These are phyloP conservation scores for Taphrorychus bicolor DNA, from an alignment of 2,888 invertebrate genomes.

Conservation along the genomic window DNA sequence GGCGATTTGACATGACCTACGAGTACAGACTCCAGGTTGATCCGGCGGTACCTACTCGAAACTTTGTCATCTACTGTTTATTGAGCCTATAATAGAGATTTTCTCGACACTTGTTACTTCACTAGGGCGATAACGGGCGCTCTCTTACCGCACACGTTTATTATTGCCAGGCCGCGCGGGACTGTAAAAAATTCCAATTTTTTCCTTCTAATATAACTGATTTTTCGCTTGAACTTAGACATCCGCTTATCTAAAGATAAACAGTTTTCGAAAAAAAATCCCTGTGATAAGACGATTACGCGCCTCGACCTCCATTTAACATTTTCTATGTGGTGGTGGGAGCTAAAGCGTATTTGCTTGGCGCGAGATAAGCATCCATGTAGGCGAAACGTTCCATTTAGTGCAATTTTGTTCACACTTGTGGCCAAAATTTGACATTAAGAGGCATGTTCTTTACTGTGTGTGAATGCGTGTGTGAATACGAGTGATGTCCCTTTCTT, in stretches of 20 bases:
- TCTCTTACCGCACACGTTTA: not conserved
- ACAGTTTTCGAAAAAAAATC: slow-evolving; percentile 34
- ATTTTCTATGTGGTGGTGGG: slow-evolving; percentile 16
- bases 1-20: slow-evolving; percentile 20
- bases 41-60: not conserved
- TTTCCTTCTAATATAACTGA: slow-evolving; percentile 31
- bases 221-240: slow-evolving; percentile 39
- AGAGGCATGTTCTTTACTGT: too few species aligned
- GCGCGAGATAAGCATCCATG: not conserved
- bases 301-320: slow-evolving; percentile 38
- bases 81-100: not conserved
- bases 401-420: too few species aligned
- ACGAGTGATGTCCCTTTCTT: too few species aligned
- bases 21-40: slow-evolving; percentile 10
- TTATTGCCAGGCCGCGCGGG: not conserved
- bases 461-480: too few species aligned
- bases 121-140: not conserved
- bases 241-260: slow-evolving; percentile 37
- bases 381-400: too few species aligned
- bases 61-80: not conserved
- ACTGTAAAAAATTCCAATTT: slow-evolving; percentile 32
- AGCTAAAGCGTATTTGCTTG: not conserved
- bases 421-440: too few species aligned
- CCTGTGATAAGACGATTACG: slow-evolving; percentile 32
- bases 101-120: not conserved